Percentiles rank a stretch among this genome's conserved stretches.
These are phyloP conservation scores for Lochmaea crataegi DNA, from an alignment of 2,888 invertebrate species.

Conservation along the genomic window DNA sequence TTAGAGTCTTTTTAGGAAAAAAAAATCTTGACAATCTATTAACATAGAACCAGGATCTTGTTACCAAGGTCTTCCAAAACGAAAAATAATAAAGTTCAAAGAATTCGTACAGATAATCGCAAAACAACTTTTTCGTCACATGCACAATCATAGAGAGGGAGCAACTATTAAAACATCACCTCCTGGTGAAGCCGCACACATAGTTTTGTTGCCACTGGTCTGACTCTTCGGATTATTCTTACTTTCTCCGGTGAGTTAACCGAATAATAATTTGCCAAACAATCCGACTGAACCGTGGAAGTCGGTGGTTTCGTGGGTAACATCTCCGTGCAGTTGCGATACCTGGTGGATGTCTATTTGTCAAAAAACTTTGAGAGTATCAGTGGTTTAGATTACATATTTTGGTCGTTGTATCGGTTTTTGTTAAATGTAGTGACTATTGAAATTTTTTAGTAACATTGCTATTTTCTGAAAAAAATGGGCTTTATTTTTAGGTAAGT, in stretches of 20 bases:
- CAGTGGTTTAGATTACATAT: conserved; percentile 2
- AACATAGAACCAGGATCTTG: conserved; percentile 11
- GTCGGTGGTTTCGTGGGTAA: conserved; percentile 22
- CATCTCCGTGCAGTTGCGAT: conserved; percentile 28
- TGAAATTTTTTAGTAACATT: too few relatives aligned
- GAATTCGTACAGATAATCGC: conserved; percentile 27
- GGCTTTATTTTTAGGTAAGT: too few relatives aligned
- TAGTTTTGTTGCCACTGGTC: conserved; percentile 30
- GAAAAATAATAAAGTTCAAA: conserved; percentile 23
- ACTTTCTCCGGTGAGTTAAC: conserved; percentile 36
- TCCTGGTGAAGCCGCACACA: conserved; percentile 7
- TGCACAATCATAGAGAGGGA: conserved; percentile 21
- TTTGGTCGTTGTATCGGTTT: conserved; percentile 9
- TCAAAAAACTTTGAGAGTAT: not conserved
- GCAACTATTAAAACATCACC: conserved; percentile 25
- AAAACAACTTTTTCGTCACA: conserved; percentile 26
- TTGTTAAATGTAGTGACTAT: conserved; percentile 1
- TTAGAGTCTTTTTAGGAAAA: conserved; percentile 4
- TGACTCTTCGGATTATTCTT: conserved; percentile 29
- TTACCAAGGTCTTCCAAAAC: conserved; percentile 11
- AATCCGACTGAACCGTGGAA: conserved; percentile 28
- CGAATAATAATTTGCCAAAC: conserved; percentile 27
- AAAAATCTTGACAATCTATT: not conserved
- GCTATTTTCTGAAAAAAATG: too few relatives aligned
- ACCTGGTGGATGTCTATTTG: conserved; percentile 2